Base-by-base conservation (phyloP, 2,888 invertebrate genomes). In the Synergus umbraculus region DNA sequence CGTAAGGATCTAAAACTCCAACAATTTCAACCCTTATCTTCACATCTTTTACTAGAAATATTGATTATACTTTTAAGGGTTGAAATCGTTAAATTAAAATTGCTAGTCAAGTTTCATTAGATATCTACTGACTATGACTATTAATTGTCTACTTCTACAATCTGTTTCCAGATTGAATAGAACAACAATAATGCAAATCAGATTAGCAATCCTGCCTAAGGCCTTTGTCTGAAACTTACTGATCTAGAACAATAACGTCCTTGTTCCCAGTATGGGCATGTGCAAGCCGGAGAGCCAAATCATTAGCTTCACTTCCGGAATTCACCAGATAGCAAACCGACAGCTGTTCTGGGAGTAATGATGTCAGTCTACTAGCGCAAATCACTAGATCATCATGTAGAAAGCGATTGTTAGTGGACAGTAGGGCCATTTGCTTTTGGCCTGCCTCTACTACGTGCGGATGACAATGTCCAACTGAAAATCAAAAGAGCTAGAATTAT, bases 221-320 rank as follows among this genome's bases (percentile, higher is more conserved):
- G n/a, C 29, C 54, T 73, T 73, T 73, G 73, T 73, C 54, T 73
- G 12, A 73, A 49, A 96, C 97, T 97, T 95, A 99, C 99, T 99
- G 98, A 93, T 99, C 98, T 79, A 99, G 93, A 0, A 98, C 97
- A 88, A 99, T 96, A 86, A 98, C 94, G 92, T 99, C 98, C 87
- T 95, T 95, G 84, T 96, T 95, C 88, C 96, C 96, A 1, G 99
- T 99, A 92, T 98, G 97, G 78, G 97, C 96, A 82, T 96, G 94
- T 0, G 99, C 98, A 82, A 99, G 93, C 81, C 99, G 95, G 63
- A 99, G 92, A 0, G 99, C 99, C 87, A 99, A 94, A 93, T 99
- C 99, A 92, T 99, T 99, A 10, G 99, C 99, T 93, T 99, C 99
- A 8, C 99, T 99, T 12, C 99, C 99, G 0, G 99, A 99, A 93